Conservation (phyloP, 1,140 invertebrate genomes). For the Samia ricini region DNA sequence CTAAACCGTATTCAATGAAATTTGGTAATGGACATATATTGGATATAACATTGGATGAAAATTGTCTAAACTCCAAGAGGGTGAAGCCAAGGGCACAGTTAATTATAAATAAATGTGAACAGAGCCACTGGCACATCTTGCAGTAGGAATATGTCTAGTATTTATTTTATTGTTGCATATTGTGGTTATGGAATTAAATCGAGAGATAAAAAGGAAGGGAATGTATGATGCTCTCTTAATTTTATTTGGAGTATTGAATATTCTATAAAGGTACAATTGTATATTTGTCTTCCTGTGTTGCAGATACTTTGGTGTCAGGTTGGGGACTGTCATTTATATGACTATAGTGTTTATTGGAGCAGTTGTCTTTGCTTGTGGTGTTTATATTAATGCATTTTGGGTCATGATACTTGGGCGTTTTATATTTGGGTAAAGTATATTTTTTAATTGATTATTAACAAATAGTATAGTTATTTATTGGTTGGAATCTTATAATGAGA, state of each 20-base stretch:
- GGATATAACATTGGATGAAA: no score
- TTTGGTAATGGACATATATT: no score
- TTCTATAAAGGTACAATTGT: not conserved
- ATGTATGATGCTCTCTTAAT: not conserved
- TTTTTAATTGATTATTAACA: not conserved
- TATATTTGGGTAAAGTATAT: slow-evolving; percentile 90
- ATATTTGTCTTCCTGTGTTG: slow-evolving; percentile 39
- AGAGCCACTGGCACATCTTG: no score
- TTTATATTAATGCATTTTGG: slow-evolving; percentile 89
- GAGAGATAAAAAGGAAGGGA: not conserved
- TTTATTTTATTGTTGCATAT: no score
- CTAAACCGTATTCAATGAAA: no score
- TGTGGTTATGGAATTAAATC: no score
- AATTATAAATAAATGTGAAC: no score
- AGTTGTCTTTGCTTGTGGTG: slow-evolving; percentile 92
- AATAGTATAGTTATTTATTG: no score
- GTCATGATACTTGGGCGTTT: slow-evolving; percentile 97
- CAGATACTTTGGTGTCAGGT: slow-evolving; percentile 94
- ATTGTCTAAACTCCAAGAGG: no score
- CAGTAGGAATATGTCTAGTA: no score
- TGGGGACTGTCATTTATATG: slow-evolving; percentile 96
- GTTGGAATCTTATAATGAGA: no score
- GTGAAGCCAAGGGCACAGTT: no score
- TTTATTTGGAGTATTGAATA: not conserved
- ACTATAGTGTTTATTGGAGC: slow-evolving; percentile 89